These are phyloP conservation scores for Enteromius argenteus DNA, from an alignment of 2,797 vertebrate species.

Conservation along the genomic window DNA sequence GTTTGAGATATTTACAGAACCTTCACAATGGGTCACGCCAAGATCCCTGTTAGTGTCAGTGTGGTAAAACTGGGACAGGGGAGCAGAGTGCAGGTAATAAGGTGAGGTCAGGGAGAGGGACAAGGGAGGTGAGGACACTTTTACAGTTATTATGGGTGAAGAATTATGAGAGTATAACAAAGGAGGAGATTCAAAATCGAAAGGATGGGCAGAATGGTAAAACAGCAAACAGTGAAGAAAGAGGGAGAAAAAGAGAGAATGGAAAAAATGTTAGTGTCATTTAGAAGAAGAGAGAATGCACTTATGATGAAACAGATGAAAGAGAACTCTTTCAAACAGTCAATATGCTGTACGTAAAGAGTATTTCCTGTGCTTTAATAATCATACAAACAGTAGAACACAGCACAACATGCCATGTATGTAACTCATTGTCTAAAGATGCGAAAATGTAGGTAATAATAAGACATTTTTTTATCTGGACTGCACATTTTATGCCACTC, in stretches of 20 bases:
- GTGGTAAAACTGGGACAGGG: conserved; percentile 63
- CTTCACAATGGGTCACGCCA: conserved; percentile 45
- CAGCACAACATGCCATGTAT: conserved; percentile 33
- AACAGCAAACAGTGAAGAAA: conserved; percentile 69
- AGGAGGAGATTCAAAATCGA: conserved; percentile 61
- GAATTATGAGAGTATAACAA: conserved; percentile 65
- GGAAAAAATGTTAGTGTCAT: conserved; percentile 76
- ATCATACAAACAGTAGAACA: conserved; percentile 56
- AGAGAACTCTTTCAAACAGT: conserved; percentile 38
- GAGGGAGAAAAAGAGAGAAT: conserved; percentile 77
- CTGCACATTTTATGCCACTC: neutral
- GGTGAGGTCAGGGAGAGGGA: conserved; percentile 73
- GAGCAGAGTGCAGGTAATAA: conserved; percentile 79
- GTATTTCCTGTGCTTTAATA: conserved; percentile 20
- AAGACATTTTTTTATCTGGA: neutral
- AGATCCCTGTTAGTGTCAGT: conserved; percentile 69
- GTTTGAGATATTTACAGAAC: conserved; percentile 58
- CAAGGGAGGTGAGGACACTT: conserved; percentile 80
- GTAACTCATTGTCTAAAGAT: conserved; percentile 1
- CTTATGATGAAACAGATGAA: conserved; percentile 61
- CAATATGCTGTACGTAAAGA: conserved; percentile 24
- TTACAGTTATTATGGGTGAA: conserved; percentile 34
- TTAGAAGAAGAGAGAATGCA: conserved; percentile 73
- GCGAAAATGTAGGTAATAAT: neutral
- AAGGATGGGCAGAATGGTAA: conserved; percentile 52